Conservation (phyloP, 2,888 invertebrate genomes). For the Epistrophella euchroma region DNA sequence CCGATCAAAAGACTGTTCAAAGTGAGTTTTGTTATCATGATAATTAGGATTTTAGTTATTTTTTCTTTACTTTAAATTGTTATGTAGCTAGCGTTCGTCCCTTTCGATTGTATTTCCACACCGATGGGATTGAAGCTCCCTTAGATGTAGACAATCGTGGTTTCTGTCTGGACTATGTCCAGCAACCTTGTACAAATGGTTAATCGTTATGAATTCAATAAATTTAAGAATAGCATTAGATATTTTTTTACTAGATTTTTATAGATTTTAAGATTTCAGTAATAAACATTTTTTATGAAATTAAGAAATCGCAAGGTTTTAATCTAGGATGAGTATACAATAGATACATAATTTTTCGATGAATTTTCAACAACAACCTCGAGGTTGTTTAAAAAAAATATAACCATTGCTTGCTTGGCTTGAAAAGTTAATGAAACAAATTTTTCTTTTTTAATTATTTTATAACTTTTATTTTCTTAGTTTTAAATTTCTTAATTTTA, state of each 20-base stretch:
- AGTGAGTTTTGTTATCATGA: constrained; percentile 85
- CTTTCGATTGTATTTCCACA: constrained; percentile 91
- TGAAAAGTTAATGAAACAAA: constrained; percentile 13
- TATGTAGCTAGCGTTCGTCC: constrained; percentile 90
- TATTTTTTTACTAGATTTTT: constrained; percentile 16
- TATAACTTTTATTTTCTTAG: constrained; percentile 44
- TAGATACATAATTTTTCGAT: no score
- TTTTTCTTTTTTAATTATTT: constrained; percentile 14
- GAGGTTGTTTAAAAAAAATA: no score
- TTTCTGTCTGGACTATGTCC: constrained; percentile 92
- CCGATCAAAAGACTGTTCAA: constrained; percentile 88
- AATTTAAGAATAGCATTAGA: constrained; percentile 11
- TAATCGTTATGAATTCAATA: constrained; percentile 34
- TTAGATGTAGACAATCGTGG: constrained; percentile 91
- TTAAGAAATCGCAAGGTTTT: background rate
- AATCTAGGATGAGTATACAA: background rate
- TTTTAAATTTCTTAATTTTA: constrained; percentile 43
- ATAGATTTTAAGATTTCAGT: background rate
- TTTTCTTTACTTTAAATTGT: constrained; percentile 62
- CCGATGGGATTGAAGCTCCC: constrained; percentile 91
- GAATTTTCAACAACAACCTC: no score
- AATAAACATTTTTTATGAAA: background rate
- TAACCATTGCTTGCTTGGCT: no score
- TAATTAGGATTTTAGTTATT: background rate
- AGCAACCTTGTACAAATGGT: constrained; percentile 92